Evolutionary conservation across 2,888 invertebrate genomes (phyloP).

Genomic region (Brachyptera putata): DNA sequence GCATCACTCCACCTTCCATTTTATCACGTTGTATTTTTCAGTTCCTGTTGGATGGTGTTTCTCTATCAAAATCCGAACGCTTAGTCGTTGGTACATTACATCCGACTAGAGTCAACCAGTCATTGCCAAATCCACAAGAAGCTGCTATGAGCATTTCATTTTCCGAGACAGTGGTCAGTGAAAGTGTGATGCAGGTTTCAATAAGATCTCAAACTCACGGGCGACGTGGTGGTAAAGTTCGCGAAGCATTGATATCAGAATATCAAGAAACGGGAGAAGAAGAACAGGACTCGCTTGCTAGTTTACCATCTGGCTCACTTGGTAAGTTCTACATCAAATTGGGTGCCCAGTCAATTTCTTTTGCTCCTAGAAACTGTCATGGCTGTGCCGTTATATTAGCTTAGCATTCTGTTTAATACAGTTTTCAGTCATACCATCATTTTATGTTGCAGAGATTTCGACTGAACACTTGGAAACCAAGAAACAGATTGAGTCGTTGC

Average conservation of each 20-base stretch:
- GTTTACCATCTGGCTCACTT: slow-evolving; percentile 28
- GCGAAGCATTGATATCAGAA: slow-evolving; percentile 39
- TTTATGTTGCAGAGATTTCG: slow-evolving; percentile 40
- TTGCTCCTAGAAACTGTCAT: too few relatives aligned
- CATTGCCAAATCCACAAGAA: not conserved
- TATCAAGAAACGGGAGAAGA: slow-evolving; percentile 32
- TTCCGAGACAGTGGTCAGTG: not conserved
- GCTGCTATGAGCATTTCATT: not conserved
- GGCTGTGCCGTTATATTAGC: too few relatives aligned
- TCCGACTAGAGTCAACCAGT: not conserved
- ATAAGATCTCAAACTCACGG: slow-evolving; percentile 15
- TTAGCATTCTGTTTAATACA: too few relatives aligned
- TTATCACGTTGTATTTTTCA: slow-evolving; percentile 35
- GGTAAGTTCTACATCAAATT: too few relatives aligned
- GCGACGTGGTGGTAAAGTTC: slow-evolving; percentile 35
- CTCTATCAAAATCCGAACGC: slow-evolving; percentile 53
- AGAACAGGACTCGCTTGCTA: slow-evolving; percentile 25
- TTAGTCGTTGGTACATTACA: slow-evolving; percentile 28
- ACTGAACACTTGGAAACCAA: slow-evolving; percentile 55
- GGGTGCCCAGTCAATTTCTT: too few relatives aligned
- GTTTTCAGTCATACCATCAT: too few relatives aligned
- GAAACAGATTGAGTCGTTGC: slow-evolving; percentile 53
- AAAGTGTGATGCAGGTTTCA: not conserved
- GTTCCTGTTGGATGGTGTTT: slow-evolving; percentile 54
- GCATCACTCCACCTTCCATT: too few relatives aligned